Evolutionary conservation across 92 coral and sea anemone genomes (phyloP).

Genomic region (Porites rus): DNA sequence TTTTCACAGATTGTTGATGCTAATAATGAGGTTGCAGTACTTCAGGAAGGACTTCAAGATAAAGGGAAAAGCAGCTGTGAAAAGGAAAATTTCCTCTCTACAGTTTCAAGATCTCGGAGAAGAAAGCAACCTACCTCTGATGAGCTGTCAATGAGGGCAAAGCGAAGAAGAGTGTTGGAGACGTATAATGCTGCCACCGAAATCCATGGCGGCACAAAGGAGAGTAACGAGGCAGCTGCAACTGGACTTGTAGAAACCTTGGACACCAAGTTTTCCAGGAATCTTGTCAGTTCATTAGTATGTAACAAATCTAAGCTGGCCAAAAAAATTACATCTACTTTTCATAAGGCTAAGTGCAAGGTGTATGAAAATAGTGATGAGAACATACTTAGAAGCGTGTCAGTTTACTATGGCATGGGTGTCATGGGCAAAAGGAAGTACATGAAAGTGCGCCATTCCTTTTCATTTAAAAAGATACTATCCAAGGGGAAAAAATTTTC

Average conservation of each 20-base stretch:
- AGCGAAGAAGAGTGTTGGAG: slow-evolving; percentile 39
- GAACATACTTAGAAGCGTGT: slow-evolving; percentile 58
- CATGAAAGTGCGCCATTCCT: slow-evolving; percentile 50
- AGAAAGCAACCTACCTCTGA: slow-evolving; percentile 29
- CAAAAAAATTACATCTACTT: slow-evolving; percentile 26
- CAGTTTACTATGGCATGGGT: slow-evolving; percentile 65
- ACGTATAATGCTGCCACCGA: slow-evolving; percentile 41
- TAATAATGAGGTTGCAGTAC: slow-evolving; percentile 29
- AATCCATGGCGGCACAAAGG: slow-evolving; percentile 50
- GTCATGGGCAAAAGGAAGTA: slow-evolving; percentile 63
- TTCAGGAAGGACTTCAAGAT: slow-evolving; percentile 33
- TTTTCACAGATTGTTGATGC: slow-evolving; percentile 9
- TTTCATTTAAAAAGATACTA: slow-evolving; percentile 24
- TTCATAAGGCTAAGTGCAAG: slow-evolving; percentile 34
- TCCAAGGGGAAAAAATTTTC: slow-evolving; percentile 46
- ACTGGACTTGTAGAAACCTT: slow-evolving; percentile 54
- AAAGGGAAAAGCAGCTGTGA: neutral
- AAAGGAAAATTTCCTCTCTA: slow-evolving; percentile 13
- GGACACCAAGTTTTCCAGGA: slow-evolving; percentile 46
- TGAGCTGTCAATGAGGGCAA: slow-evolving; percentile 38
- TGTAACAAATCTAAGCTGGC: slow-evolving; percentile 41
- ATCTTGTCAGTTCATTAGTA: slow-evolving; percentile 34
- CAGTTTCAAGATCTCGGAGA: slow-evolving; percentile 30
- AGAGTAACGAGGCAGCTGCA: slow-evolving; percentile 41
- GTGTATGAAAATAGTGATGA: slow-evolving; percentile 56